A percentile compares a stretch with the other conserved stretches of the same genome.
Evolutionary conservation across 2,113 vertebrate species (phyloP).

Genomic region (Cryptomyrus ogoouensis): DNA sequence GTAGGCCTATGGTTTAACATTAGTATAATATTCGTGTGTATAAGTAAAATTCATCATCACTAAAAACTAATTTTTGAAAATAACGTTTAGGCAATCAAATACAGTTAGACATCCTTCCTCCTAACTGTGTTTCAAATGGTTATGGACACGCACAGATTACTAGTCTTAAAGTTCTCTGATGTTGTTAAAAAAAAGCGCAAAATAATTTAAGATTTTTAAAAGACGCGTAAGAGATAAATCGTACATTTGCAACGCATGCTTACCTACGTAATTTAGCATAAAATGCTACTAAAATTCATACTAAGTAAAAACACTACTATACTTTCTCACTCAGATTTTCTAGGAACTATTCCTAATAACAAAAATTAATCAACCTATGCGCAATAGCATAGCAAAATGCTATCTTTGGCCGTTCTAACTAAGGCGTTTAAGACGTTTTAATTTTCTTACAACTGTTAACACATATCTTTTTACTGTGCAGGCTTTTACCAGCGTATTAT

Average conservation of each 20-base stretch:
- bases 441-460: conserved; percentile 1
- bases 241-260: neutral
- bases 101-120: neutral
- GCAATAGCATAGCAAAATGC: neutral
- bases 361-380: neutral
- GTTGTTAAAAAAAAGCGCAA: neutral
- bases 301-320: neutral
- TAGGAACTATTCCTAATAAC: neutral
- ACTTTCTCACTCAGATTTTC: neutral
- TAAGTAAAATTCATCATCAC: neutral
- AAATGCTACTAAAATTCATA: neutral
- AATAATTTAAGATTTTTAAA: neutral
- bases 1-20: neutral
- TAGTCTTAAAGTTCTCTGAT: neutral
- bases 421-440: neutral
- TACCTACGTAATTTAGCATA: neutral
- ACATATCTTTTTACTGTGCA: neutral
- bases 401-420: neutral
- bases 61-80: neutral
- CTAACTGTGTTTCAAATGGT: neutral
- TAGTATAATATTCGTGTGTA: neutral
- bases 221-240: neutral
- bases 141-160: neutral
- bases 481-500: neutral
- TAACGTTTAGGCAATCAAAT: neutral